A percentile compares a stretch with the other conserved stretches of the same genome.
phyloP scores from a whole-genome alignment of 2,113 vertebrate genomes.

The Neolamprologus longior region DNA sequence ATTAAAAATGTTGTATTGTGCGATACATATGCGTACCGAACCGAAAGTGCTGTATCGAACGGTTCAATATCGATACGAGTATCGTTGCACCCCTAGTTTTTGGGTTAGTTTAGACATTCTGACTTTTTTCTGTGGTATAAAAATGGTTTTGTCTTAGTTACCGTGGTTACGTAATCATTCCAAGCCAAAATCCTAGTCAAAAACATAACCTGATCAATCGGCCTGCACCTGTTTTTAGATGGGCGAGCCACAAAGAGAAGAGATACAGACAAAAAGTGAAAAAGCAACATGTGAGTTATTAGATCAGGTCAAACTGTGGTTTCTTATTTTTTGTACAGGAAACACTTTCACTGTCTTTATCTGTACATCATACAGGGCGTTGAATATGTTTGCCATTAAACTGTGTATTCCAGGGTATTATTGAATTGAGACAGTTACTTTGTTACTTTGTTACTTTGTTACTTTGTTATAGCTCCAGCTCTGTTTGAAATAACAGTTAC shows the following conservation, averaged over 20 bases:
- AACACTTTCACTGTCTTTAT: background rate
- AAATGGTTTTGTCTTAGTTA: background rate
- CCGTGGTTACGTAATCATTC: background rate
- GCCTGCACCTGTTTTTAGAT: background rate
- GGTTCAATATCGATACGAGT: no score
- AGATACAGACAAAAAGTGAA: background rate
- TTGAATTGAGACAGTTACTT: background rate
- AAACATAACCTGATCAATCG: background rate
- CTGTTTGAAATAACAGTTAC: background rate
- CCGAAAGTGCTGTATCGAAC: no score
- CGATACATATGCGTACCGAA: no score
- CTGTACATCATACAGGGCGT: fast-evolving
- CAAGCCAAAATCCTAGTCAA: background rate
- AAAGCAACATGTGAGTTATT: background rate
- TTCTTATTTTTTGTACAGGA: background rate
- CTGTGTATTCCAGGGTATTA: background rate
- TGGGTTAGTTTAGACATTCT: background rate
- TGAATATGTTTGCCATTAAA: background rate
- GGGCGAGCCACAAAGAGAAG: background rate
- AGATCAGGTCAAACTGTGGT: background rate
- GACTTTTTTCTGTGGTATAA: background rate
- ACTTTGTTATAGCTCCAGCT: background rate
- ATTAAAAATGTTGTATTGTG: no score
- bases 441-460: no score
- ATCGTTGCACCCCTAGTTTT: background rate